These are phyloP conservation scores for Phortica magna DNA, from an alignment of 2,888 invertebrate species.

Conservation along the genomic window DNA sequence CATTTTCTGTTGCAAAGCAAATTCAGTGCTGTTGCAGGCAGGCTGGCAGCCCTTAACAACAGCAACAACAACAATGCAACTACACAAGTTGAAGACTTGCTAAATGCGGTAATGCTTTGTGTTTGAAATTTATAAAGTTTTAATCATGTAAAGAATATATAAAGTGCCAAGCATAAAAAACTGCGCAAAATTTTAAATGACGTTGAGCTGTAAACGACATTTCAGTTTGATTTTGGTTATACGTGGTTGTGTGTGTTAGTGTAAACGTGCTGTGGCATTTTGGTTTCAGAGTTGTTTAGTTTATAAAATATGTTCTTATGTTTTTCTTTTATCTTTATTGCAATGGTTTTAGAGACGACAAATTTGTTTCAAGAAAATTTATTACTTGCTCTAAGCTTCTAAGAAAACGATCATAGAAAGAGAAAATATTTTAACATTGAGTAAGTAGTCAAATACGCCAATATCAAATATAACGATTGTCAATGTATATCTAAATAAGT, in stretches of 20 bases:
- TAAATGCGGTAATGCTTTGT: constrained; percentile 33
- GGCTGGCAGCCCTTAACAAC: too few species aligned
- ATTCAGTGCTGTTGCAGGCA: too few species aligned
- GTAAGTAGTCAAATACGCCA: too few species aligned
- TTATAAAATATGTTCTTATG: background rate
- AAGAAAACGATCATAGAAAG: too few species aligned
- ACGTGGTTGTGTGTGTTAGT: background rate
- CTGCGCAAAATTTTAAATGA: constrained; percentile 17
- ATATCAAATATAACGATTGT: too few species aligned
- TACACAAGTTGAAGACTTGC: constrained; percentile 31
- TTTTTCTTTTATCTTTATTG: background rate
- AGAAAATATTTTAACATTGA: too few species aligned
- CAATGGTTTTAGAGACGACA: too few species aligned
- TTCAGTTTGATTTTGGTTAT: background rate
- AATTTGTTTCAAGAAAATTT: too few species aligned
- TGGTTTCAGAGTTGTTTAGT: background rate
- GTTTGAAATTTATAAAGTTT: constrained; percentile 54
- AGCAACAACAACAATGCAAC: background rate
- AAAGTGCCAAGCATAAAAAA: constrained; percentile 9
- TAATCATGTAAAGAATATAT: constrained; percentile 57
- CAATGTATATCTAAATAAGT: too few species aligned
- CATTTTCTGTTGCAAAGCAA: too few species aligned
- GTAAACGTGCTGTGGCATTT: constrained; percentile 1
- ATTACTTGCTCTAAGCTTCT: too few species aligned
- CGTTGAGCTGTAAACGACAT: background rate